phyloP scores from a whole-genome alignment of 2,888 invertebrate genomes.

The Xestia rhomboidea region DNA sequence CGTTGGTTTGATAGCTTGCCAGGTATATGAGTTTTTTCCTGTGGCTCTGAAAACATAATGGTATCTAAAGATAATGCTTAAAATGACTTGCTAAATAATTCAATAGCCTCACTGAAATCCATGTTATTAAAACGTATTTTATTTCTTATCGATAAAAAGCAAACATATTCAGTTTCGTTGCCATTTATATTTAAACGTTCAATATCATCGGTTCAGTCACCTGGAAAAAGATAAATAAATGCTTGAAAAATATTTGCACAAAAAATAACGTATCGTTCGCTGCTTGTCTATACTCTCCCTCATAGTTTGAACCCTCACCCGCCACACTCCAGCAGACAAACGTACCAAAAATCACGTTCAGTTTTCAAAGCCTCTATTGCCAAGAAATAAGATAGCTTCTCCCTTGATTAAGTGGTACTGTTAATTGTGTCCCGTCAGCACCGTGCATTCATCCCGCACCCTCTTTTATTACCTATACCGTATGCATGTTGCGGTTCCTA shows the following conservation, averaged over 20 bases:
- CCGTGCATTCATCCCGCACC: slow-evolving; percentile 87
- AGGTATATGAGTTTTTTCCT: background rate
- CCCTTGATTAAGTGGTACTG: slow-evolving; percentile 53
- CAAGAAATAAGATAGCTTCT: slow-evolving; percentile 75
- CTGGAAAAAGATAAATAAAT: slow-evolving; percentile 80
- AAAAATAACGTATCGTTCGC: slow-evolving; percentile 78
- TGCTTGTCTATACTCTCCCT: slow-evolving; percentile 83
- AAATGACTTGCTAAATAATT: background rate
- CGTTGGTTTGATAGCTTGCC: slow-evolving; percentile 5
- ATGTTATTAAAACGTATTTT: background rate
- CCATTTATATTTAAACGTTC: slow-evolving; percentile 25
- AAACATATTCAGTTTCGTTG: background rate
- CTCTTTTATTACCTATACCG: slow-evolving; percentile 87
- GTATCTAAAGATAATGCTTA: background rate
- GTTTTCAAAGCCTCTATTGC: slow-evolving; percentile 68
- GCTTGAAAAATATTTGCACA: slow-evolving; percentile 80
- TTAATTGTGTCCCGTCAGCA: slow-evolving; percentile 75
- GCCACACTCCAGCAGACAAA: slow-evolving; percentile 84
- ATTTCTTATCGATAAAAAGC: background rate
- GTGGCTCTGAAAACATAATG: background rate
- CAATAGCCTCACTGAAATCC: background rate
- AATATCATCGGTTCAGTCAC: slow-evolving; percentile 68
- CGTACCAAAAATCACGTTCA: slow-evolving; percentile 71
- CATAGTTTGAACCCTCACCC: slow-evolving; percentile 83
- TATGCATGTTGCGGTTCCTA: slow-evolving; percentile 87